Evolutionary conservation across 2,797 vertebrate species (phyloP).

Genomic region (Sebastes baramenuke): DNA sequence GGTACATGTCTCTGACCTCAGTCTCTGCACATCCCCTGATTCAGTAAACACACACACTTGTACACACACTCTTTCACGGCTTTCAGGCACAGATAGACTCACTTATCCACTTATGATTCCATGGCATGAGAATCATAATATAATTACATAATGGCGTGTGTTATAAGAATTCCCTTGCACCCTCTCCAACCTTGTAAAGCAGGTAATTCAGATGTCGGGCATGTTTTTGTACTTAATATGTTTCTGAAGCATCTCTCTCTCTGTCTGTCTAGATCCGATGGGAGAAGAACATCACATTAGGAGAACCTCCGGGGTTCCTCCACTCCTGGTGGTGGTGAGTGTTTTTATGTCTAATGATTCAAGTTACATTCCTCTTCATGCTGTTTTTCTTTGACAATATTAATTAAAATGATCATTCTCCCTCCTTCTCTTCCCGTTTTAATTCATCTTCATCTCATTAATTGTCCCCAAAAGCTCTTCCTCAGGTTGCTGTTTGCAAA

Average conservation of each 20-base stretch:
- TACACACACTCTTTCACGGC: conserved; percentile 19
- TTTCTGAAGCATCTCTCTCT: conserved; percentile 39
- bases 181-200: conserved; percentile 50
- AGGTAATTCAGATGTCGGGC: conserved; percentile 52
- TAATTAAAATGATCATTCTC: conserved; percentile 17
- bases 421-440: conserved; percentile 3
- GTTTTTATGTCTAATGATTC: conserved; percentile 20
- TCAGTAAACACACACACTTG: conserved; percentile 10
- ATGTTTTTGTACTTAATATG: conserved; percentile 45
- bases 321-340: conserved; percentile 99
- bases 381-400: conserved; percentile 25
- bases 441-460: conserved; percentile 29
- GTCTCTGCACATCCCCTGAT: conserved; percentile 22
- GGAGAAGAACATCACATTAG: conserved; percentile 99
- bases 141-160: conserved; percentile 61
- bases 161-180: conserved; percentile 56
- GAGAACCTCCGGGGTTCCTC: conserved; percentile 98
- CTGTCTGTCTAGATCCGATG: conserved; percentile 91
- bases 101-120: conserved; percentile 66
- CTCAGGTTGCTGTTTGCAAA: conserved; percentile 11
- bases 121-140: conserved; percentile 43
- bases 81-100: conserved; percentile 43
- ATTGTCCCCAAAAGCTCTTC: conserved; percentile 21
- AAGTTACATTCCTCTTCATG: conserved; percentile 11
- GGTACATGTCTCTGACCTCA: conserved; percentile 54